A percentile compares a stretch with the other conserved stretches of the same genome.
These are phyloP conservation scores for Dasyprocta punctata DNA, from an alignment of 2,113 vertebrate species.

Conservation along the genomic window DNA sequence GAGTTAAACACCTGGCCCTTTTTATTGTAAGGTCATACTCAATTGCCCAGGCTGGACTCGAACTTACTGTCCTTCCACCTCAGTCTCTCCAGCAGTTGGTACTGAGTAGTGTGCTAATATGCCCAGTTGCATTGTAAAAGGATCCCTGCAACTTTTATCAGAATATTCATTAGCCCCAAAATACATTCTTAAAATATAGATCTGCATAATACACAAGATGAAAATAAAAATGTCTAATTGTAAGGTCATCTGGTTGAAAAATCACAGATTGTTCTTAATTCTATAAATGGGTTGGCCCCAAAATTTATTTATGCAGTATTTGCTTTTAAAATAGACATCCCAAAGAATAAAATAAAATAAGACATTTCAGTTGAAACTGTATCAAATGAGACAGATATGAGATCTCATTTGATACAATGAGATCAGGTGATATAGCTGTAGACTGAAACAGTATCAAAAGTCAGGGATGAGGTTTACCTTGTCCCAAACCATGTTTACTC, in stretches of 20 bases:
- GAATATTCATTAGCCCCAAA: slow-evolving; percentile 33
- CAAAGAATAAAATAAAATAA: neutral
- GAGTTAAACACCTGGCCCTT: neutral
- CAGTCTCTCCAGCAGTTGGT: neutral
- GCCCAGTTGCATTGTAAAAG: neutral
- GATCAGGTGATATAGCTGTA: neutral
- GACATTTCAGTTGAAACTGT: neutral
- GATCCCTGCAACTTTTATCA: neutral
- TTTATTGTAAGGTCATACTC: neutral
- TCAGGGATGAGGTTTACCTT: neutral
- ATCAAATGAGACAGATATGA: neutral
- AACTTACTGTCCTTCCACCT: neutral
- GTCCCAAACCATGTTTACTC: neutral
- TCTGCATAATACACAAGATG: neutral
- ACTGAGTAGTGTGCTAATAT: neutral
- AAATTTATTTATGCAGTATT: neutral
- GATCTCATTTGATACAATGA: too few relatives aligned
- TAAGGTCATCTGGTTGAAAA: neutral
- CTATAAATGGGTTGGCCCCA: neutral
- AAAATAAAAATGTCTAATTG: neutral
- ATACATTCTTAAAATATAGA: neutral
- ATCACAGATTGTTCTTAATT: neutral
- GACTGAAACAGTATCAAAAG: neutral
- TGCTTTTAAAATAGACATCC: neutral
- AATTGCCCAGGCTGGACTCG: neutral